These are phyloP conservation scores for Himalopsyche japonica DNA, from an alignment of 2,888 invertebrate species.

Conservation along the genomic window DNA sequence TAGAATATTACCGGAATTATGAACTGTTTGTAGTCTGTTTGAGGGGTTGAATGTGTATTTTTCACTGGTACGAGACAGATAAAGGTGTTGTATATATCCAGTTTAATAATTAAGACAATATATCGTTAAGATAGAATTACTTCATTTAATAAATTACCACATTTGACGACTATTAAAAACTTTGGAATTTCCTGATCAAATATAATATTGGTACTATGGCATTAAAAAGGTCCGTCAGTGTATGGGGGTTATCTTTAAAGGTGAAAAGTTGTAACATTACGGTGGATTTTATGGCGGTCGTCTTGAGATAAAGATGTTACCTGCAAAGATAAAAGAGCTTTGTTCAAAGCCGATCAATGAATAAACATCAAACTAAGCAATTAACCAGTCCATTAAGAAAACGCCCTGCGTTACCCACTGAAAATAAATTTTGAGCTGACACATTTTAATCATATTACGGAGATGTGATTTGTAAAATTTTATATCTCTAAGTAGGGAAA, in stretches of 20 bases:
- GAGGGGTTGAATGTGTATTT: too few species aligned
- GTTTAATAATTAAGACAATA: too few species aligned
- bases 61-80: too few species aligned
- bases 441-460: too few species aligned
- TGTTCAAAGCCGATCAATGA: constrained; percentile 16
- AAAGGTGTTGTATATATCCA: too few species aligned
- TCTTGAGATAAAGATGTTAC: constrained; percentile 23
- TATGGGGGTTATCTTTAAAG: not conserved
- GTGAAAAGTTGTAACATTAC: constrained; percentile 17
- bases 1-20: not conserved
- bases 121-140: too few species aligned
- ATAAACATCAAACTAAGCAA: constrained; percentile 16
- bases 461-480: too few species aligned
- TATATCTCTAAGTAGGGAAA: too few species aligned
- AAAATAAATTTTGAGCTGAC: not conserved
- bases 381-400: constrained; percentile 27
- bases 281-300: constrained; percentile 15
- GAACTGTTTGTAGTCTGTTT: too few species aligned
- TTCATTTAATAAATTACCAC: too few species aligned
- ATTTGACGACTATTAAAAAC: too few species aligned
- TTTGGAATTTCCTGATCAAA: too few species aligned
- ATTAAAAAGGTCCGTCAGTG: not conserved
- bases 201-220: not conserved
- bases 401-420: not conserved
- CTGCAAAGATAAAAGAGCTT: constrained; percentile 19